Conservation (phyloP, 2,888 invertebrate species). For the Brachypterus glaber region DNA sequence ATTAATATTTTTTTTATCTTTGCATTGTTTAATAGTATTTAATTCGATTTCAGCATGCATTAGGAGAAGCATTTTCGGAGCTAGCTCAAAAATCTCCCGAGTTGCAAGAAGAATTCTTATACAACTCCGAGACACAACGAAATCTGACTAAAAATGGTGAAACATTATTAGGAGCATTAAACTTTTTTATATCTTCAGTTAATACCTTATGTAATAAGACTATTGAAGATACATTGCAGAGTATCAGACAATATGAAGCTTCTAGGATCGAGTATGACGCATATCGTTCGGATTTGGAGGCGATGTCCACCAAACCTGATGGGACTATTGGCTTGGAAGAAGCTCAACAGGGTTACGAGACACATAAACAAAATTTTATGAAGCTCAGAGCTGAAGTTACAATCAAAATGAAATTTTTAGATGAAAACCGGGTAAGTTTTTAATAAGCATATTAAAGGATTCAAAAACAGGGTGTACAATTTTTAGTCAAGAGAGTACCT, state of each 20-base stretch:
- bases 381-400: slow-evolving; percentile 86
- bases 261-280: slow-evolving; percentile 94
- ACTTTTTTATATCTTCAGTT: slow-evolving; percentile 93
- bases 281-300: slow-evolving; percentile 88
- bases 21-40: neutral
- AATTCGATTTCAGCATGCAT: slow-evolving; percentile 54
- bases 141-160: slow-evolving; percentile 91
- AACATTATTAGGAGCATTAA: slow-evolving; percentile 80
- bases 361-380: slow-evolving; percentile 85
- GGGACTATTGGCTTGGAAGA: slow-evolving; percentile 60
- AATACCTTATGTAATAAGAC: slow-evolving; percentile 96
- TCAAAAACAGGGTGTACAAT: neutral
- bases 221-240: slow-evolving; percentile 86
- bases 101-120: slow-evolving; percentile 86
- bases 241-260: slow-evolving; percentile 67
- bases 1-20: neutral
- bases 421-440: slow-evolving; percentile 82
- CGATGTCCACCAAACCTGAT: slow-evolving; percentile 57
- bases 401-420: slow-evolving; percentile 90
- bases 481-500: too few species aligned
- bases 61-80: slow-evolving; percentile 91
- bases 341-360: slow-evolving; percentile 70
- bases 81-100: slow-evolving; percentile 94
- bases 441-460: neutral
- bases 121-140: slow-evolving; percentile 93